Evolutionary conservation across 2,888 invertebrate species (phyloP).

Genomic region (Meteorus cinctellus): DNA sequence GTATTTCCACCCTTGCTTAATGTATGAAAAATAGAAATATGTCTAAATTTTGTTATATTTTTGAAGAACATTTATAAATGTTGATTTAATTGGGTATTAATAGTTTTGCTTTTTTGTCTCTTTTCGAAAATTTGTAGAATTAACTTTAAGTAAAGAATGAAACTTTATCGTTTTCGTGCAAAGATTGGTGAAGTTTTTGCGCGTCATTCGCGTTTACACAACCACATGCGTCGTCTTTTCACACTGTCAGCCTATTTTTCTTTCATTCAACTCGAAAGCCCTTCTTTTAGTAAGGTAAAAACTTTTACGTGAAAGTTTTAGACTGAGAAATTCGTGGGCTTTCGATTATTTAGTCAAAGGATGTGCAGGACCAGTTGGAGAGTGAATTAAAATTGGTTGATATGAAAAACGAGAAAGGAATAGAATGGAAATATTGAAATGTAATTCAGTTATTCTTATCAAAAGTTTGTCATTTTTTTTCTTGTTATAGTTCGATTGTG

Average conservation of each 20-base stretch:
- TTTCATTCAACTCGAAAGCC: neutral
- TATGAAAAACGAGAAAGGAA: neutral
- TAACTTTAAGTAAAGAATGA: neutral
- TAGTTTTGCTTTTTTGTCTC: neutral
- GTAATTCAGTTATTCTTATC: neutral
- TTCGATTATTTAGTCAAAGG: constrained; percentile 17
- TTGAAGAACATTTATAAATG: neutral
- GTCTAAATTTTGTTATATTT: neutral
- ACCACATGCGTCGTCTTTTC: neutral
- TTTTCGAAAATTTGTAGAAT: neutral
- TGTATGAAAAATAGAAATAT: neutral
- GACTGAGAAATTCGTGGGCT: constrained; percentile 12
- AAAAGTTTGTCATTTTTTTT: neutral
- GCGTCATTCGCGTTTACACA: neutral
- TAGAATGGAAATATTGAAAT: neutral
- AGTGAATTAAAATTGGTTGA: neutral
- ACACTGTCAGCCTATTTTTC: neutral
- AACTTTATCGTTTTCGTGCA: neutral
- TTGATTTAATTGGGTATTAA: neutral
- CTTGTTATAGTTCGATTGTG: neutral
- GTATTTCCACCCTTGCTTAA: neutral
- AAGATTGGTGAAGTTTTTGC: neutral
- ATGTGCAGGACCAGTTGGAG: neutral
- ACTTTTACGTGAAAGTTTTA: constrained; percentile 30
- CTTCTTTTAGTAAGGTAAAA: constrained; percentile 18